Evolutionary conservation across 2,113 vertebrate species (phyloP).

Genomic region (Ameiurus melas): DNA sequence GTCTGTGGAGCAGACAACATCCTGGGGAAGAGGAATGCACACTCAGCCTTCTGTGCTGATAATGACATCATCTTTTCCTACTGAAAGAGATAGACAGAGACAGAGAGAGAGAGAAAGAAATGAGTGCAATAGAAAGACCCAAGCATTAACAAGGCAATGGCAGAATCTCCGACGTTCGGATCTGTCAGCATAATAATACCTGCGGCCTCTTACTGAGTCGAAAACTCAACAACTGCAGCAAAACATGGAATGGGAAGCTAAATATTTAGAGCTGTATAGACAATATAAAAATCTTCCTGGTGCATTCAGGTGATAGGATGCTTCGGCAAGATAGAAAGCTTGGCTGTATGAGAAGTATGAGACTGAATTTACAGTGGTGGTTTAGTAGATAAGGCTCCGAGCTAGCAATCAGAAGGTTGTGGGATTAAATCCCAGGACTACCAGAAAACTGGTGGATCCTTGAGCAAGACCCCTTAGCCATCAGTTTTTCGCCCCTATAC

Average conservation of each 20-base stretch:
- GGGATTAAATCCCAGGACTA: neutral
- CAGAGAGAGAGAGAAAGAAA: constrained; percentile 19
- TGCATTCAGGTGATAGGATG: neutral
- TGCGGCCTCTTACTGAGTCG: constrained; percentile 1
- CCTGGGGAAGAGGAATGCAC: constrained; percentile 64
- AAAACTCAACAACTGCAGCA: constrained; percentile 17
- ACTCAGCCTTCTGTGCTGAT: constrained; percentile 66
- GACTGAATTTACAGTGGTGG: neutral
- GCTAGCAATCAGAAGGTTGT: neutral
- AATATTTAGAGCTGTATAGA: constrained; percentile 19
- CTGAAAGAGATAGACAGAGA: constrained; percentile 52
- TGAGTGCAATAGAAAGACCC: constrained; percentile 6
- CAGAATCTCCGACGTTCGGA: constrained; percentile 41
- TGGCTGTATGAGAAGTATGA: neutral
- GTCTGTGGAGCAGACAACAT: constrained; percentile 54
- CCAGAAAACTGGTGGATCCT: too few species aligned
- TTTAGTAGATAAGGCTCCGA: too few species aligned
- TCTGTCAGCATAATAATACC: constrained; percentile 44
- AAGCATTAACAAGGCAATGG: constrained; percentile 59
- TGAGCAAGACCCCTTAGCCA: too few species aligned
- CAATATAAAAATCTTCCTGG: neutral
- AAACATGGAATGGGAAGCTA: neutral
- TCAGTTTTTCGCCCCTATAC: too few species aligned
- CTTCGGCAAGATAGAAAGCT: neutral
- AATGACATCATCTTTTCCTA: constrained; percentile 66